A percentile compares a stretch with the other conserved stretches of the same genome.
phyloP scores from a whole-genome alignment of 2,797 vertebrate species.

The Macroramphosus scolopax region DNA sequence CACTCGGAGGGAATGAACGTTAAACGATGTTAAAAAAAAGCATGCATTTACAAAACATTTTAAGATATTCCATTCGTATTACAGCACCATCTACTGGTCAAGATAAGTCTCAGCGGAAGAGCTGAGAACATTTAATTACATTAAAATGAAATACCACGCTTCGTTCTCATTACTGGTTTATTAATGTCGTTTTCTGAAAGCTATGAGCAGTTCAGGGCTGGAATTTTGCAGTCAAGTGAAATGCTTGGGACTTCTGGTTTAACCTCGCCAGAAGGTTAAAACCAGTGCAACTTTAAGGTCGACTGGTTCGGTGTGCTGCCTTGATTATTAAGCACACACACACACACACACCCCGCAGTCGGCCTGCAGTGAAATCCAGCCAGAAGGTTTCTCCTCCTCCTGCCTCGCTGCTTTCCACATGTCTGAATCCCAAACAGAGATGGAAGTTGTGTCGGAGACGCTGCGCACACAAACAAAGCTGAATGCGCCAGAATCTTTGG shows the following conservation, averaged over 20 bases:
- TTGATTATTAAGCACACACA: too few relatives aligned
- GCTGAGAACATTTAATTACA: slow-evolving; percentile 49
- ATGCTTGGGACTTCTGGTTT: slow-evolving; percentile 13
- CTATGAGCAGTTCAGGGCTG: slow-evolving; percentile 15
- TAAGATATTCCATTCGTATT: slow-evolving; percentile 42
- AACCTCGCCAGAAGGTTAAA: slow-evolving; percentile 5
- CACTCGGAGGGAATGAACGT: slow-evolving; percentile 2
- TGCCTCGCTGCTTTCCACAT: too few relatives aligned
- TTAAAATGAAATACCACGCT: slow-evolving; percentile 17
- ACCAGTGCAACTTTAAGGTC: slow-evolving; percentile 1
- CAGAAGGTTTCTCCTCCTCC: too few relatives aligned
- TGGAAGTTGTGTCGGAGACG: not conserved
- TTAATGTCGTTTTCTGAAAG: slow-evolving; percentile 35
- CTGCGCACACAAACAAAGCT: not conserved
- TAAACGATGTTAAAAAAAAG: too few relatives aligned
- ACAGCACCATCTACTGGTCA: slow-evolving; percentile 40
- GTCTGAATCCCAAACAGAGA: too few relatives aligned
- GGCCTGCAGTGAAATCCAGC: too few relatives aligned
- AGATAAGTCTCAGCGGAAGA: slow-evolving; percentile 34
- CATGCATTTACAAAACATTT: too few relatives aligned
- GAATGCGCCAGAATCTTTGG: slow-evolving; percentile 7
- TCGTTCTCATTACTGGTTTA: slow-evolving; percentile 36
- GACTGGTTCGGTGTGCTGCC: too few relatives aligned
- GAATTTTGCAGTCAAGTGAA: slow-evolving; percentile 35
- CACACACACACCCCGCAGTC: too few relatives aligned